phyloP scores from a whole-genome alignment of 2,888 invertebrate species.

The Syrphus vitripennis region DNA sequence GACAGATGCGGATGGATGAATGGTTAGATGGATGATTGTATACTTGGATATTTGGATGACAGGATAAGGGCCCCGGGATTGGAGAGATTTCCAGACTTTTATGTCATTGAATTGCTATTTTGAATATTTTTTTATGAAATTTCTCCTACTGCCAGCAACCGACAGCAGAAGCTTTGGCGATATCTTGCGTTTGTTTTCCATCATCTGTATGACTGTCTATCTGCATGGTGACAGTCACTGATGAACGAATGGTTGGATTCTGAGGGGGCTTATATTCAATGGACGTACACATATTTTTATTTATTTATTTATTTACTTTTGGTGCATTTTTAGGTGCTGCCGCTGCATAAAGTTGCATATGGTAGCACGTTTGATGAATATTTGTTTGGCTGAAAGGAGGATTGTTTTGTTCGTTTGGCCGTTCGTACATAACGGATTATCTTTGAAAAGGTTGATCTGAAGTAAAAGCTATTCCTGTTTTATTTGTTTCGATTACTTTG shows the following conservation, averaged over 20 bases:
- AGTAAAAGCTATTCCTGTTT: not conserved
- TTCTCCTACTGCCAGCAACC: not conserved
- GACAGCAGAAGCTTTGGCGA: not conserved
- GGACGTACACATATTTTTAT: not conserved
- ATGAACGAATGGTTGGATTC: constrained; percentile 13
- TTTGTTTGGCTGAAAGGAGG: not conserved
- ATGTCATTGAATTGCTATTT: constrained; percentile 50
- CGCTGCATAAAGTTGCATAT: not conserved
- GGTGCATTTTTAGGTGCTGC: not conserved
- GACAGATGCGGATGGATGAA: not conserved
- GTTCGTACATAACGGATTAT: constrained; percentile 10
- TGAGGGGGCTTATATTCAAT: not conserved
- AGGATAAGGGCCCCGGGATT: not conserved
- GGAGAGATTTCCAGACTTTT: constrained; percentile 16
- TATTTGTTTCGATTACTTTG: constrained; percentile 26
- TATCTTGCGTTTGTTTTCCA: constrained; percentile 11
- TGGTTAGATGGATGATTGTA: not conserved
- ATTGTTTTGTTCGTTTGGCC: not conserved
- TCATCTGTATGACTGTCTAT: not conserved
- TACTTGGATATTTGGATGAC: not conserved
- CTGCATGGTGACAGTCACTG: constrained; percentile 18
- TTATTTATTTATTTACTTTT: constrained; percentile 10
- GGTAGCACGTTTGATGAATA: not conserved
- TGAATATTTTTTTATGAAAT: constrained; percentile 28
- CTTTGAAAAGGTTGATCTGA: not conserved